Conservation (phyloP, 2,113 vertebrate genomes). For the Equus przewalskii region DNA sequence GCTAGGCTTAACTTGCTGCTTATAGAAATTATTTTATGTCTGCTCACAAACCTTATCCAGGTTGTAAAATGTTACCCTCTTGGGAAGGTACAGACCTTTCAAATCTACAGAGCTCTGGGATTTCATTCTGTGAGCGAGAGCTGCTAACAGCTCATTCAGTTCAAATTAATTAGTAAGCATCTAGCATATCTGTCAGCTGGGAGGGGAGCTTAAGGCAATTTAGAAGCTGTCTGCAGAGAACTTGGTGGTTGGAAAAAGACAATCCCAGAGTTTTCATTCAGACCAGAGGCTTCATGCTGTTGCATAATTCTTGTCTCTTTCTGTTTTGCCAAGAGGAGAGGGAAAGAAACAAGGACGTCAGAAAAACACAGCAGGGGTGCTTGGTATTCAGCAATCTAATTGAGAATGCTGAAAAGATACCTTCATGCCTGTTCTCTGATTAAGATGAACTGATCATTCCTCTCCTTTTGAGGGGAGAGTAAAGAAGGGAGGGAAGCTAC, state of each 20-base stretch:
- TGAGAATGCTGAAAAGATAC: slow-evolving; percentile 46
- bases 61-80: background rate
- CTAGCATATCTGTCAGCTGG: background rate
- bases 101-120: background rate
- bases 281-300: slow-evolving; percentile 16
- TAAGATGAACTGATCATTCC: background rate
- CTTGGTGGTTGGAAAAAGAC: slow-evolving; percentile 34
- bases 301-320: slow-evolving; percentile 28
- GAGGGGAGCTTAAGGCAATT: slow-evolving; percentile 9
- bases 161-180: slow-evolving; percentile 67
- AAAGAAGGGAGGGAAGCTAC: background rate
- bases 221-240: slow-evolving; percentile 43
- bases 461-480: background rate
- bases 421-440: background rate
- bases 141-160: background rate
- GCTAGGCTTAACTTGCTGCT: background rate
- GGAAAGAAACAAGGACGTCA: background rate
- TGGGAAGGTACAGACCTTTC: background rate
- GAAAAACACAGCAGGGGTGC: background rate
- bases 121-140: slow-evolving; percentile 64
- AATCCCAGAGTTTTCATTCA: slow-evolving; percentile 61
- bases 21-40: background rate
- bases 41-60: background rate
- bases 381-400: background rate
- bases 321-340: slow-evolving; percentile 50